Percentiles rank a stretch among this genome's conserved stretches.
Conservation (phyloP, 2,797 vertebrate genomes). For the Peromyscus melanophrys region DNA sequence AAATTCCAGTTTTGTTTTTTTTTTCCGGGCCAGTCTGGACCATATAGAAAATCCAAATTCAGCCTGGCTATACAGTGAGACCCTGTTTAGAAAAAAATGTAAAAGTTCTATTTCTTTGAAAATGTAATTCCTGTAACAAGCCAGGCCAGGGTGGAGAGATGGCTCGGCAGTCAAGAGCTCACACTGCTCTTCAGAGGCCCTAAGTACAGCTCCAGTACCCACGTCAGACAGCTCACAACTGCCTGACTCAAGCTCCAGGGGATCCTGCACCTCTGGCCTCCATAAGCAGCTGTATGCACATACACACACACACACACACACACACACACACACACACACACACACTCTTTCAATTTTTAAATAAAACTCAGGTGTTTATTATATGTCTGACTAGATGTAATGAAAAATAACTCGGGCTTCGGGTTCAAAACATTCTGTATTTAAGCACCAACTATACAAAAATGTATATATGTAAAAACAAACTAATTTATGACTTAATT, state of each 20-base stretch:
- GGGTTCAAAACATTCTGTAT: constrained; percentile 72
- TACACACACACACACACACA: neutral
- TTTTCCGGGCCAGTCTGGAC: neutral
- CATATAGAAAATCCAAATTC: neutral
- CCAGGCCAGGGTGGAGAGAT: neutral
- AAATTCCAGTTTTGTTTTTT: neutral
- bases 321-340: neutral
- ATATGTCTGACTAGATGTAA: constrained; percentile 29
- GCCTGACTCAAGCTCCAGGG: neutral
- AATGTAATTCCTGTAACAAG: constrained; percentile 36
- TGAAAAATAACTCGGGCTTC: constrained; percentile 51
- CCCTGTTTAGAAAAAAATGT: neutral
- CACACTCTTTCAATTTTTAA: neutral
- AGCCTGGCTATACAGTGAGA: neutral
- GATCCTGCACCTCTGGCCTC: neutral
- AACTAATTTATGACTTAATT: constrained; percentile 54
- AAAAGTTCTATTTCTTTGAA: neutral
- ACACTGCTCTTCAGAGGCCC: neutral
- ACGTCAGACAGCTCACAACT: neutral
- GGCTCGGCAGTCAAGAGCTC: neutral
- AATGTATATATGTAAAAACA: neutral
- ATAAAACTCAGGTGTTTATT: constrained; percentile 31
- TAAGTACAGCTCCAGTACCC: neutral
- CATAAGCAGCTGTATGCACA: too few species aligned
- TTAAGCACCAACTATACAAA: constrained; percentile 68